Base-by-base conservation (phyloP, 2,888 invertebrate genomes). In the Brachyptera putata region DNA sequence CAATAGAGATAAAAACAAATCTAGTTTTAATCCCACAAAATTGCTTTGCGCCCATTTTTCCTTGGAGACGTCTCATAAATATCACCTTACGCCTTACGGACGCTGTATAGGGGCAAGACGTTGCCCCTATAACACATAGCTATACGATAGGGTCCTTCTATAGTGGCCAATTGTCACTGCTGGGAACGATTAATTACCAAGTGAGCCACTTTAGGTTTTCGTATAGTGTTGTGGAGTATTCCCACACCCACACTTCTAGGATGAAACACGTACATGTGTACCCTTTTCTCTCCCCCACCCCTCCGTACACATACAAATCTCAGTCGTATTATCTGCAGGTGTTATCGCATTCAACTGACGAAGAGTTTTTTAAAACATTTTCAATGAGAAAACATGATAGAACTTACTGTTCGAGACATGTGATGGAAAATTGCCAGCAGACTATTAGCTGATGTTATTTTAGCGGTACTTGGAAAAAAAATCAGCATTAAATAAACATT, bases 101-200 rank as follows among this genome's bases (percentile, higher is more conserved):
- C 21, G 22, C 21, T 2, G 41, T 30, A 11, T 11, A 11, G 34
- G 34, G 34, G 34, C 11, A 30, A n/a, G n/a, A n/a, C n/a, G n/a
- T n/a, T n/a, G n/a, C n/a, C n/a, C n/a, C n/a, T 5, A 30, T 30
- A 11, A 30, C 30, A 11, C 11, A 11, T 30, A 30, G 11, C 11
- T 30, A 5, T 30, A 30, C 5, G 7, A 11, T 30, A 30, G 30
- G 11, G 46, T 3, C 9, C 9, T 41, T 14, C 14, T 41, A 41
- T 4, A 13, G 7, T 14, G 16, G 41, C 16, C 46, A 46, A 5
- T 50, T 50, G 30, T 50, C 21, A 24, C 50, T 50, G 16, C 7
- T 30, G 50, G 50, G 50, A 30, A 50, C 50, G 30, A 50, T 50
- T 50, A 50, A 30, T 34, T 30, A 50, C 50, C 50, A 50, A 50